phyloP scores from a whole-genome alignment of 2,888 invertebrate species.

The Congeria kusceri region DNA sequence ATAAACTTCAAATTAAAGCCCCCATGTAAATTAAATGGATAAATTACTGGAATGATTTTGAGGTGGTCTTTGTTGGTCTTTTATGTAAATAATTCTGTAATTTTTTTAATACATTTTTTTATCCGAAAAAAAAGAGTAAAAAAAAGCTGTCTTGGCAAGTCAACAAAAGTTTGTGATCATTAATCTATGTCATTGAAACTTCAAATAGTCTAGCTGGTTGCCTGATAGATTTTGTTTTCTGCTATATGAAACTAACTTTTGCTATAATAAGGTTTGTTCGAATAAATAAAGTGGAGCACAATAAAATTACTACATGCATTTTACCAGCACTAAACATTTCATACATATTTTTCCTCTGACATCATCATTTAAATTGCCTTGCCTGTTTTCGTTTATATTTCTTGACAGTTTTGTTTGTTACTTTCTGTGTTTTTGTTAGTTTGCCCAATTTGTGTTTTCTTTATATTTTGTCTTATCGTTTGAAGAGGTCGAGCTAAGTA shows the following conservation, averaged over 20 bases:
- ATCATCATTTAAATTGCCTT: constrained; percentile 60
- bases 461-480: background rate
- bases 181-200: no score
- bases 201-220: no score
- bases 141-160: no score
- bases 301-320: background rate
- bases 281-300: constrained; percentile 6
- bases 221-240: background rate
- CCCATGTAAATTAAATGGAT: no score
- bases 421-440: constrained; percentile 46
- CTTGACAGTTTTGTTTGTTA: constrained; percentile 41
- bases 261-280: background rate
- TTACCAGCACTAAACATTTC: constrained; percentile 58
- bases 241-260: background rate
- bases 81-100: no score
- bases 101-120: no score
- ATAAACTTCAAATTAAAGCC: no score
- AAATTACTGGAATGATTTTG: no score
- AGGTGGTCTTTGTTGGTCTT: no score
- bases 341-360: constrained; percentile 54
- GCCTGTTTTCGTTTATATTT: constrained; percentile 53
- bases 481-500: no score
- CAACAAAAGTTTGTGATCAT: no score
- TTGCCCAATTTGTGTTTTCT: constrained; percentile 34
- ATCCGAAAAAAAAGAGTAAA: no score